Percentiles rank a stretch among this genome's conserved stretches.
These are phyloP conservation scores for Heterochromis multidens DNA, from an alignment of 2,113 vertebrate genomes.

Conservation along the genomic window DNA sequence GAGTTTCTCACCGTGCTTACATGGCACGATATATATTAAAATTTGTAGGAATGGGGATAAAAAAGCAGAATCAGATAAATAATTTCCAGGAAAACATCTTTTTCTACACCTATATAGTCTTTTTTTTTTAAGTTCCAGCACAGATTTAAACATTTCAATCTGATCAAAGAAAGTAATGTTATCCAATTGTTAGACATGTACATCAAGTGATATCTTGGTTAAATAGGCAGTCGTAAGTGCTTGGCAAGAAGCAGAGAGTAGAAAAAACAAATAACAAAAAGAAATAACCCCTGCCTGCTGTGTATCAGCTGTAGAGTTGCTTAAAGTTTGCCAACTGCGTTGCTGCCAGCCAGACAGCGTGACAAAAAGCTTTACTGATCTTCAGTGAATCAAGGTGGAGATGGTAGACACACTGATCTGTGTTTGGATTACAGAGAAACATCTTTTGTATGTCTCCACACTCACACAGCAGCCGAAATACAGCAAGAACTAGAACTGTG, in stretches of 20 bases:
- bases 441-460: not conserved
- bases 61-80: not conserved
- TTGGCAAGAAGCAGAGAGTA: conserved; percentile 2
- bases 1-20: not conserved
- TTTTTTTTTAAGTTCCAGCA: not conserved
- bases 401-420: not conserved
- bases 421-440: not conserved
- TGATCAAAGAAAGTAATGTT: conserved; percentile 22
- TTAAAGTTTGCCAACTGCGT: conserved; percentile 5
- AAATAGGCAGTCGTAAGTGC: conserved; percentile 15
- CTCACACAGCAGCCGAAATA: not conserved
- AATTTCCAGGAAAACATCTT: not conserved
- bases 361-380: conserved; percentile 16
- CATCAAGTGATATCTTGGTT: conserved; percentile 30
- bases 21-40: not conserved
- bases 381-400: conserved; percentile 45
- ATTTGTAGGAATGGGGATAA: not conserved
- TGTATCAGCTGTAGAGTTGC: conserved; percentile 24
- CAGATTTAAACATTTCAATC: not conserved
- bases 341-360: conserved; percentile 29
- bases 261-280: not conserved
- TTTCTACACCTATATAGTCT: not conserved
- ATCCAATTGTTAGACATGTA: conserved; percentile 1
- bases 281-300: not conserved
- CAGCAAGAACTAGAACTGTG: not conserved